Evolutionary conservation across 2,797 vertebrate genomes (phyloP).

Genomic region (Eleutherodactylus coqui): DNA sequence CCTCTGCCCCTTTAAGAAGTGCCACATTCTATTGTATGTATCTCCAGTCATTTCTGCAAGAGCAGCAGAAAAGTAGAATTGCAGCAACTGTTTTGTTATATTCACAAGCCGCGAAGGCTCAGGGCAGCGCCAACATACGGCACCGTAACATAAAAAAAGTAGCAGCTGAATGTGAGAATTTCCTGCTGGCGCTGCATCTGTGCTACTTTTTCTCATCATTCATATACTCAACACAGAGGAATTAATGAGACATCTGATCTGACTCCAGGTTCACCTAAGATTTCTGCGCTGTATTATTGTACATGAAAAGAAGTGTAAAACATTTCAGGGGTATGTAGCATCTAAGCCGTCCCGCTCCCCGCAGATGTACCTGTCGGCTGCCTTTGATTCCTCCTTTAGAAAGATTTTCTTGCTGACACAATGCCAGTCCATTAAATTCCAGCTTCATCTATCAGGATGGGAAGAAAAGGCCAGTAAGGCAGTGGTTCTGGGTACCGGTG

Average conservation of each 20-base stretch:
- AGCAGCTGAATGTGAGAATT: conserved; percentile 25
- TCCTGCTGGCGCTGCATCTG: conserved; percentile 36
- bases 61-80: conserved; percentile 4
- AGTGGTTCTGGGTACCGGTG: background rate
- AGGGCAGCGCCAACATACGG: conserved; percentile 8
- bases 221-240: conserved; percentile 44
- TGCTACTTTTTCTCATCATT: conserved; percentile 28
- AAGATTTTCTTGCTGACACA: conserved; percentile 13
- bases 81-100: conserved; percentile 38
- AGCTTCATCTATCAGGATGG: background rate
- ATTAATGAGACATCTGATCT: conserved; percentile 49
- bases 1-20: background rate
- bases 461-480: background rate
- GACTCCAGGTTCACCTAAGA: conserved; percentile 39
- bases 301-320: conserved; percentile 40
- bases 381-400: conserved; percentile 21
- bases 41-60: background rate
- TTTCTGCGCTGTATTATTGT: conserved; percentile 13
- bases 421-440: background rate
- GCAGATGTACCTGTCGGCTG: conserved; percentile 21
- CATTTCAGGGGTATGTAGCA: conserved; percentile 16
- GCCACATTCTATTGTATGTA: background rate
- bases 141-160: conserved; percentile 17
- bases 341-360: background rate
- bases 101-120: background rate